Conservation (phyloP, 1,140 invertebrate genomes). For the Drosophila pectinifera region DNA sequence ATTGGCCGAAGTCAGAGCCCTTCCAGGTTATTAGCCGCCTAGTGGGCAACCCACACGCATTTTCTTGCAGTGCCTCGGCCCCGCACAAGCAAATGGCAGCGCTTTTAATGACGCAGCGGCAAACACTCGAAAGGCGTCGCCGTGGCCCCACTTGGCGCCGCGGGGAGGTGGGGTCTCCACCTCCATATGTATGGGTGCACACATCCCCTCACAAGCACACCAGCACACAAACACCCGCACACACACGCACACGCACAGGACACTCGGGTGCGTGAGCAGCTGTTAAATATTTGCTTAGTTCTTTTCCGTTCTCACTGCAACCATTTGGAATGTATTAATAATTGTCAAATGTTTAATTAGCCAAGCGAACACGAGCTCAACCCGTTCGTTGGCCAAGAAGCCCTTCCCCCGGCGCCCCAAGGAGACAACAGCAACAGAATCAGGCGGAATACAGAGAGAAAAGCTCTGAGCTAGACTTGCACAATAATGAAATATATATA, state of each 20-base stretch:
- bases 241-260: no score
- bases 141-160: slow-evolving; percentile 59
- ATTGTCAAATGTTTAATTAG: slow-evolving; percentile 79
- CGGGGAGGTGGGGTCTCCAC: no score
- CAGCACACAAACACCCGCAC: background rate
- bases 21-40: background rate
- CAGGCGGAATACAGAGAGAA: background rate
- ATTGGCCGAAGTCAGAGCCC: background rate
- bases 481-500: no score
- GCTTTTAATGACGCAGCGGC: slow-evolving; percentile 77
- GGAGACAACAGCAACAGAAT: background rate
- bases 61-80: slow-evolving; percentile 17
- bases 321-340: slow-evolving; percentile 69
- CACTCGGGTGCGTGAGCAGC: slow-evolving; percentile 28
- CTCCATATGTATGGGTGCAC: slow-evolving; percentile 2
- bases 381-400: slow-evolving; percentile 29
- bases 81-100: slow-evolving; percentile 59
- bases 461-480: background rate
- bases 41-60: background rate
- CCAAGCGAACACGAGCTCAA: slow-evolving; percentile 49
- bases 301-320: slow-evolving; percentile 36
- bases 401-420: slow-evolving; percentile 9
- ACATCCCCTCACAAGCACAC: no score
- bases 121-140: slow-evolving; percentile 73
- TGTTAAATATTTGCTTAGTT: slow-evolving; percentile 64